A percentile compares a stretch with the other conserved stretches of the same genome.
Conservation (phyloP, 2,888 invertebrate genomes). For the Melinopterus prodromus region DNA sequence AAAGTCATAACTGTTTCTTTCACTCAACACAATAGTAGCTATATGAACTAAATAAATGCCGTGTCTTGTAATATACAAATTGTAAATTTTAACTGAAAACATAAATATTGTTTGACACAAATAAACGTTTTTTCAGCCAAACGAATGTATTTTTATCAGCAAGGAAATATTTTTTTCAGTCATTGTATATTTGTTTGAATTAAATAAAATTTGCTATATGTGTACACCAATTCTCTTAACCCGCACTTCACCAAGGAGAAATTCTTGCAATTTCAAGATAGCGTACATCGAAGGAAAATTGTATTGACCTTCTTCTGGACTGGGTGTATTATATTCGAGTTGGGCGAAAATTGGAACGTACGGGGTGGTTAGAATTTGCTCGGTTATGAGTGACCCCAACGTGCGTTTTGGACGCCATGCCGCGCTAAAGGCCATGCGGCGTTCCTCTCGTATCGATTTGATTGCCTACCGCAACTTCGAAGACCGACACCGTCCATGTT, state of each 20-base stretch:
- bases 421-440: background rate
- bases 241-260: background rate
- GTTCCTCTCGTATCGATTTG: background rate
- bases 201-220: too few species aligned
- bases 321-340: background rate
- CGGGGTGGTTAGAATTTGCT: background rate
- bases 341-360: background rate
- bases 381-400: background rate
- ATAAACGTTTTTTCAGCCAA: too few species aligned
- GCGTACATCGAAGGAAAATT: background rate
- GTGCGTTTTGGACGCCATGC: background rate
- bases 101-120: too few species aligned
- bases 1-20: too few species aligned
- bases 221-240: too few species aligned
- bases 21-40: too few species aligned
- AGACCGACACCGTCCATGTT: background rate
- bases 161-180: too few species aligned
- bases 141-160: too few species aligned
- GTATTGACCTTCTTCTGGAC: background rate
- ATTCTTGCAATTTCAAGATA: background rate
- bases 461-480: background rate
- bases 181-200: too few species aligned
- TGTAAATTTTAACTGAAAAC: too few species aligned
- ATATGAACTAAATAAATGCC: too few species aligned
- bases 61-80: too few species aligned